Base-by-base conservation (phyloP, 2,888 invertebrate genomes). In the Rhodophaea formosa region DNA sequence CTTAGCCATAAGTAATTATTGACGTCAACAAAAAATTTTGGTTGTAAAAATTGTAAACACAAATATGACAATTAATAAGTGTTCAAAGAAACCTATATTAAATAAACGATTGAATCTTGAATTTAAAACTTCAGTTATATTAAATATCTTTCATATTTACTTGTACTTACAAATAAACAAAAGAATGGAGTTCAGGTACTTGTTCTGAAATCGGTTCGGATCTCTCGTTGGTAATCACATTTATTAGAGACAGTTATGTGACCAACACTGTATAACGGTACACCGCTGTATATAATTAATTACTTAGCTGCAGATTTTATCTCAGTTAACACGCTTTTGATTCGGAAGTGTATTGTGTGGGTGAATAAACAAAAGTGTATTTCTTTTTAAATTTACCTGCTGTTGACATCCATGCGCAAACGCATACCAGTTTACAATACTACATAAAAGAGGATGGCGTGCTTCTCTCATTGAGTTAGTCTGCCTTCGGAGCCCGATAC, bases 361-460 rank as follows among this genome's bases (percentile, higher is more conserved):
- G 75, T 69, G 75, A 66, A 62, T 68, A 62, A 70, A 69, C 69
- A 71, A 71, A 74, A 72, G 62, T 67, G 62, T 67, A 71, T 72
- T 74, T 63, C 68, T 72, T 75, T 75, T 73, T 75, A 71, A 70
- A 68, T 74, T 74, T 73, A 72, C 70, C 71, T 77, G 42, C 44
- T 49, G 56, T 56, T 77, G 77, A 70, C 76, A 79, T 75, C 72
- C 71, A 74, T 73, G 69, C 74, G 77, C 75, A 69, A 67, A 67
- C 79, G 78, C 77, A 79, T 82, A 86, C 88, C 84, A 84, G 87
- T 87, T 86, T 82, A 79, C 80, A 78, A 77, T 75, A 80, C 76
- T 74, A 84, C 86, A 86, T 89, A 88, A 88, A 86, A 86, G 87
- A 82, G 86, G 84, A 85, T 88, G 80, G 81, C 84, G 77, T 74